Evolutionary conservation across 1,140 invertebrate genomes (phyloP), one percentile per base, ranked within the genome.

Genomic region (Plodia interpunctella): DNA sequence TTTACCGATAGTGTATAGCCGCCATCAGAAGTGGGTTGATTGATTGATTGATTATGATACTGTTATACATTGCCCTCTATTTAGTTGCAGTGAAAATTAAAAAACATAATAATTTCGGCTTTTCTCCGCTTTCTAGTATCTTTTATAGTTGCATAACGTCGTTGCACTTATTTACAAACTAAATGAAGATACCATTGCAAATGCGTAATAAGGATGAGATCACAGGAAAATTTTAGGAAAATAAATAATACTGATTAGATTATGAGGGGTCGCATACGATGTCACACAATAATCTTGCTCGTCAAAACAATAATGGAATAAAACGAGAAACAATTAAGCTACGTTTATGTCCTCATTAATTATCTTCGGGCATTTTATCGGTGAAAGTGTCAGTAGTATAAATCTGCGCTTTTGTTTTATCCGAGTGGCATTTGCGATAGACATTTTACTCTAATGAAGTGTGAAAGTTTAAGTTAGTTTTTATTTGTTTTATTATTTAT

Each of bases 251-350:
- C 52, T 72, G 76, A 79, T 82, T 76, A 80, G 66, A 80, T 77
- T 78, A 68, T 62, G 55, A 65, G 51, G 59, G 74, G 78, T 78
- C 78, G 72, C 50, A 64, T 55, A 55, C 66, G 56, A 68, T 69
- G 72, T 65, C 63, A 66, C 51, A 49, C 51, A 65, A n/a, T 66
- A 67, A 72, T 70, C 62, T 50, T 30, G 53, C 49, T 57, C 38
- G 52, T 70, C 63, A 70, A 71, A 72, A 75, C 72, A 79, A 79
- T 76, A 83, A 78, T 73, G 80, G 76, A 83, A 81, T 80, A 81
- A 78, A 75, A 77, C 78, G 62, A 73, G 66, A 66, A 68, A 74
- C 63, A 66, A 74, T 72, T 74, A 69, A 71, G 63, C 63, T 62
- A 68, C 68, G 64, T 65, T 68, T 72, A 67, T 70, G 72, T 62